phyloP scores from a whole-genome alignment of 2,888 invertebrate genomes.

The Galerucella nymphaeae region DNA sequence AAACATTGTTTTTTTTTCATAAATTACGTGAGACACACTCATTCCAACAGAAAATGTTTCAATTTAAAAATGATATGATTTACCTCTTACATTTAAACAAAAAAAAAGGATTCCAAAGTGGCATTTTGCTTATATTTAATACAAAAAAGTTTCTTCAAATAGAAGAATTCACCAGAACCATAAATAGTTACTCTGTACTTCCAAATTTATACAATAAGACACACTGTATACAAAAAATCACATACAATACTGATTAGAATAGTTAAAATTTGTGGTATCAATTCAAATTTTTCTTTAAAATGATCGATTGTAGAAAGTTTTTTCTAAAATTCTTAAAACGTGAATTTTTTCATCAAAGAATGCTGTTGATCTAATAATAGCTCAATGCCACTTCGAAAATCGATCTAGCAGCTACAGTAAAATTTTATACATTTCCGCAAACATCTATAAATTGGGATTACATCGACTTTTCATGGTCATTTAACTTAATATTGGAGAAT shows the following conservation, averaged over 20 bases:
- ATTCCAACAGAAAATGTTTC: constrained; percentile 46
- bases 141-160: background rate
- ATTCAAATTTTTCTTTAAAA: too few species aligned
- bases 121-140: constrained; percentile 7
- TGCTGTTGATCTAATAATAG: background rate
- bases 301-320: too few species aligned
- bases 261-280: too few species aligned
- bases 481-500: constrained; percentile 55
- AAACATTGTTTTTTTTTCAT: constrained; percentile 51
- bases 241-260: too few species aligned
- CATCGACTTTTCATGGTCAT: constrained; percentile 44
- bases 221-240: too few species aligned
- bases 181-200: background rate
- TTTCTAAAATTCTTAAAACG: background rate
- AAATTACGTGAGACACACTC: constrained; percentile 54
- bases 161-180: background rate
- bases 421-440: constrained; percentile 26
- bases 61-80: constrained; percentile 50
- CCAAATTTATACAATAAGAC: too few species aligned
- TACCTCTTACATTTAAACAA: constrained; percentile 25
- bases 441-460: constrained; percentile 37
- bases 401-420: background rate
- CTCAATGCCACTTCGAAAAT: constrained; percentile 5
- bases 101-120: constrained; percentile 21
- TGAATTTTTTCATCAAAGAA: background rate